A percentile compares a stretch with the other conserved stretches of the same genome.
Evolutionary conservation across 2,888 invertebrate species (phyloP).

Genomic region (Idaea biselata): DNA sequence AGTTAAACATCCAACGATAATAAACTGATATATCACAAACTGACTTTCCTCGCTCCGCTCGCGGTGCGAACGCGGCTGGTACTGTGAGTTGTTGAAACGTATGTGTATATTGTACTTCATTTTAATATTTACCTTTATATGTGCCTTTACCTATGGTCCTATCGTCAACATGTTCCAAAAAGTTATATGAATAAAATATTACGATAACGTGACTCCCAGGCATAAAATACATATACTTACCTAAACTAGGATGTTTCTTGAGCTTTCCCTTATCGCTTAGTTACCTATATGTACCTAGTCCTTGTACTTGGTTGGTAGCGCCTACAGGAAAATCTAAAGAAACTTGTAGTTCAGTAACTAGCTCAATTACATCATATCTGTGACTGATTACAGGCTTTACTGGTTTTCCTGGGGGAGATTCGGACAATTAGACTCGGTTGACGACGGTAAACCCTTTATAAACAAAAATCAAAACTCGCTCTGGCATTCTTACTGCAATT

Average conservation of each 20-base stretch:
- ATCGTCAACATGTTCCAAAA: neutral
- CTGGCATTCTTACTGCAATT: no score
- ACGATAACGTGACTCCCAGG: neutral
- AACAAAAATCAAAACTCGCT: no score
- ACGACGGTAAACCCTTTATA: no score
- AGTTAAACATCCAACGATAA: no score
- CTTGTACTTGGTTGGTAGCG: no score
- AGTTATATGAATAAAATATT: conserved; percentile 3
- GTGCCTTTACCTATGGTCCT: neutral
- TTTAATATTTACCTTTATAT: neutral
- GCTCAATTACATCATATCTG: neutral
- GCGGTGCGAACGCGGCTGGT: no score
- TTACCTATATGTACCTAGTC: no score
- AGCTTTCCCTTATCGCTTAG: neutral
- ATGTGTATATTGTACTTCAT: no score
- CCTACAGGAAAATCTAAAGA: neutral
- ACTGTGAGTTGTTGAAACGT: no score
- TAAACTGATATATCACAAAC: no score
- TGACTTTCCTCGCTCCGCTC: no score
- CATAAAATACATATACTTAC: neutral
- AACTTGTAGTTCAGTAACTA: neutral
- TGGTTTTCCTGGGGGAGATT: neutral
- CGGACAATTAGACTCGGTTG: conserved; percentile 17
- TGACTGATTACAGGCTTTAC: no score
- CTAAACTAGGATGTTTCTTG: neutral